Evolutionary conservation across 2,113 vertebrate species (phyloP).

Genomic region (Mohoua ochrocephala): DNA sequence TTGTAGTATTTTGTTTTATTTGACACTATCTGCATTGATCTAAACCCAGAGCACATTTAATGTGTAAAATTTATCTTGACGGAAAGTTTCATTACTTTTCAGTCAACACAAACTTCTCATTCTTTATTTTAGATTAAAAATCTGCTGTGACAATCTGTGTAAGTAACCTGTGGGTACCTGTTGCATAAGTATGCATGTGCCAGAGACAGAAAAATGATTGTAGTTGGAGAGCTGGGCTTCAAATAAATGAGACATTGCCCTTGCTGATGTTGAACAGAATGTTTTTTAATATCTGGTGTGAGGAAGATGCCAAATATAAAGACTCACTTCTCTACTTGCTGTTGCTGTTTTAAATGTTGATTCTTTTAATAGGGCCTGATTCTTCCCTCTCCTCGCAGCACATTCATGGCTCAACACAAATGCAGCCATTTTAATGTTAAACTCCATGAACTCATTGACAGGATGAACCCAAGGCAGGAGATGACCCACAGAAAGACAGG

Average conservation of each 20-base stretch:
- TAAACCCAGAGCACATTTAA: constrained; percentile 78
- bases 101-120: constrained; percentile 54
- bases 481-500: neutral
- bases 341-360: neutral
- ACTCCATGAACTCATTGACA: neutral
- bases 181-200: neutral
- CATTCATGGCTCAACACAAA: neutral
- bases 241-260: constrained; percentile 12
- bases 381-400: neutral
- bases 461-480: neutral
- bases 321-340: neutral
- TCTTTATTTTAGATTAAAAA: constrained; percentile 68
- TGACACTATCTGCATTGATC: constrained; percentile 83
- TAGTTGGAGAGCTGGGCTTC: neutral
- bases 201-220: neutral
- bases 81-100: constrained; percentile 80
- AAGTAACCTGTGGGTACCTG: constrained; percentile 39
- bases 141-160: constrained; percentile 26
- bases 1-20: constrained; percentile 79
- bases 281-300: neutral
- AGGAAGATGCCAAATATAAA: neutral
- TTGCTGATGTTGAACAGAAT: neutral
- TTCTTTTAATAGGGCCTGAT: neutral
- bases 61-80: constrained; percentile 82
- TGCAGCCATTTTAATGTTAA: neutral